These are phyloP conservation scores for Psilopogon haemacephalus DNA, from an alignment of 2,113 vertebrate species.

Conservation along the genomic window DNA sequence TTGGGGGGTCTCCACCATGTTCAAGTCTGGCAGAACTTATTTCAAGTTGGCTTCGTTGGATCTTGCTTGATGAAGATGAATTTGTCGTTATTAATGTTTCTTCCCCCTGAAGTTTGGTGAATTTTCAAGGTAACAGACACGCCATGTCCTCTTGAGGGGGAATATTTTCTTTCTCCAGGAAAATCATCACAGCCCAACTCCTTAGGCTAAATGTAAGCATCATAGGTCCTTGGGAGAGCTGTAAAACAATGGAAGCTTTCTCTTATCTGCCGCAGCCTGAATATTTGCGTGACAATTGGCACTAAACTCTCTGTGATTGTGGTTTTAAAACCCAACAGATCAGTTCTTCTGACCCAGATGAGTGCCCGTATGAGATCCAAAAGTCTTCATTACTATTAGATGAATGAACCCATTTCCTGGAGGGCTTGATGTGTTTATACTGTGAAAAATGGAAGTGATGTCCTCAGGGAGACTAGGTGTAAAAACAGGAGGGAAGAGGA, in stretches of 20 bases:
- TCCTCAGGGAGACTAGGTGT: neutral
- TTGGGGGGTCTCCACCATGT: neutral
- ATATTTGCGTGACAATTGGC: neutral
- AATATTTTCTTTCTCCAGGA: neutral
- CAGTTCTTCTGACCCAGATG: neutral
- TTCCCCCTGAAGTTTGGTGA: neutral
- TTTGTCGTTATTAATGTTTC: neutral
- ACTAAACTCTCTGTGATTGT: neutral
- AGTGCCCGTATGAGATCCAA: neutral
- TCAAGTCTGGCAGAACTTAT: neutral
- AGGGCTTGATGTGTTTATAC: neutral
- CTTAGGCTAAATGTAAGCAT: neutral
- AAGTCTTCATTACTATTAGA: neutral
- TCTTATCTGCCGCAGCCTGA: neutral
- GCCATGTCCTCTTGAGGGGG: fast-evolving
- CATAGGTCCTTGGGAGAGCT: neutral
- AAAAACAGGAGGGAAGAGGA: neutral
- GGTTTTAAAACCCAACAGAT: neutral
- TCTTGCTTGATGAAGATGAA: neutral
- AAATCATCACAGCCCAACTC: neutral
- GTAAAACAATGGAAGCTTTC: neutral
- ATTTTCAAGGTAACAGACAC: neutral
- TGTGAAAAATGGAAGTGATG: neutral
- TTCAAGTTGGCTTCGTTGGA: neutral
- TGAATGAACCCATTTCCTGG: neutral